phyloP scores from a whole-genome alignment of 2,113 vertebrate species.

The Heterocephalus glaber region DNA sequence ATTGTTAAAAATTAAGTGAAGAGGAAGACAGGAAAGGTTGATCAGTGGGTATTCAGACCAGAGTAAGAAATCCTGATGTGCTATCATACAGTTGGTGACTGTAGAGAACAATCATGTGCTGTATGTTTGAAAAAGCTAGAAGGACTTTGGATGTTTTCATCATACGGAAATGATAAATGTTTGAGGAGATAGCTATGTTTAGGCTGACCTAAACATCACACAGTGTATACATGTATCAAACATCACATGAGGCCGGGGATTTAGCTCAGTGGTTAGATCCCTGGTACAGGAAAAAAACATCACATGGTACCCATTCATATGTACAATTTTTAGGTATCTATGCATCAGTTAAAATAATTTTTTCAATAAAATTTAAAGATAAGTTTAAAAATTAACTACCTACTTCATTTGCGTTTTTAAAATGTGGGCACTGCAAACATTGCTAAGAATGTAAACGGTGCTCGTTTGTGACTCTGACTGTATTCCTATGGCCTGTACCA shows the following conservation, averaged over 20 bases:
- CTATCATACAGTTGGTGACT: background rate
- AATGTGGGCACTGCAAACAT: background rate
- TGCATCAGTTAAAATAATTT: background rate
- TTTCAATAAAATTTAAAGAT: background rate
- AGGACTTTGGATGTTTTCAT: background rate
- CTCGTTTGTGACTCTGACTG: background rate
- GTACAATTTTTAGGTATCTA: background rate
- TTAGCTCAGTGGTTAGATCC: too few relatives aligned
- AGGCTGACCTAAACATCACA: background rate
- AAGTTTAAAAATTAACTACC: background rate
- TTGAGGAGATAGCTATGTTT: background rate
- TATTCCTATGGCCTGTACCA: background rate
- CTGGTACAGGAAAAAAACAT: too few relatives aligned
- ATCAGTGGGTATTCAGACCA: too few relatives aligned
- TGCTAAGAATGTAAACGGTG: background rate
- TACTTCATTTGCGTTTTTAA: conserved; percentile 12
- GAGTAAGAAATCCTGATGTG: background rate
- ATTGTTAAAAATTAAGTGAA: background rate
- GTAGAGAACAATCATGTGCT: background rate
- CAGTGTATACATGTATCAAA: background rate
- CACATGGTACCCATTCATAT: background rate
- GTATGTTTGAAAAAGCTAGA: background rate
- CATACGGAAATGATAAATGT: background rate
- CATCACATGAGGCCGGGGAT: background rate
- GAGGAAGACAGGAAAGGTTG: background rate